phyloP scores from a whole-genome alignment of 2,113 vertebrate species.

The Ochotona curzoniae region DNA sequence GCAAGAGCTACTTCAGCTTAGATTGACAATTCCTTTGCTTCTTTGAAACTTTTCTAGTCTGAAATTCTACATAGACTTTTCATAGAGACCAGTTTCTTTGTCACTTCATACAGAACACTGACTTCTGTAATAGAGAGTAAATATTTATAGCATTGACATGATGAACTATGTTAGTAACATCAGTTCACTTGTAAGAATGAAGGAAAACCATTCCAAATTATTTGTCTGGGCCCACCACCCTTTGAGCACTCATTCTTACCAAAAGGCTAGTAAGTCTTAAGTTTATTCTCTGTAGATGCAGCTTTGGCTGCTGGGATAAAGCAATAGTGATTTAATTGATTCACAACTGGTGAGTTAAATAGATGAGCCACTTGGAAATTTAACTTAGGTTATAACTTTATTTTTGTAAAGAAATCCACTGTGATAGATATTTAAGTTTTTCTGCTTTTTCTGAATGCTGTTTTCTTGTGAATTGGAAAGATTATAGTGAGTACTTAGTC shows the following conservation, averaged over 20 bases:
- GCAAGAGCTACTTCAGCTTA: neutral
- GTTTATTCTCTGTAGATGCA: neutral
- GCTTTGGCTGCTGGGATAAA: neutral
- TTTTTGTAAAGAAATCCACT: conserved; percentile 35
- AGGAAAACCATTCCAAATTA: neutral
- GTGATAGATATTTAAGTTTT: conserved; percentile 12
- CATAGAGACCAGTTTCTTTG: neutral
- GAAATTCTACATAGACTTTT: neutral
- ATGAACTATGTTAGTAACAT: neutral
- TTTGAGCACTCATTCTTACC: neutral
- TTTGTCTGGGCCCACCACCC: neutral
- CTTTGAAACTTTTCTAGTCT: conserved; percentile 38
- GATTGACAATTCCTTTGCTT: conserved; percentile 18
- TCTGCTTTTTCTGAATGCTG: neutral
- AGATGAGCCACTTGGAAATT: conserved; percentile 13
- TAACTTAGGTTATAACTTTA: neutral
- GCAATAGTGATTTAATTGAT: neutral
- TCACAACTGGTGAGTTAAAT: neutral
- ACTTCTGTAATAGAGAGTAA: conserved; percentile 32
- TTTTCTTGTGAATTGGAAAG: conserved; percentile 33
- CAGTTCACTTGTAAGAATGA: neutral
- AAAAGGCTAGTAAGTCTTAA: neutral
- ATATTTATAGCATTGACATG: neutral
- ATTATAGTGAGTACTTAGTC: conserved; percentile 10
- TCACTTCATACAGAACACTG: neutral